phyloP scores from a whole-genome alignment of 1,140 invertebrate genomes.

The Grapholita molesta region DNA sequence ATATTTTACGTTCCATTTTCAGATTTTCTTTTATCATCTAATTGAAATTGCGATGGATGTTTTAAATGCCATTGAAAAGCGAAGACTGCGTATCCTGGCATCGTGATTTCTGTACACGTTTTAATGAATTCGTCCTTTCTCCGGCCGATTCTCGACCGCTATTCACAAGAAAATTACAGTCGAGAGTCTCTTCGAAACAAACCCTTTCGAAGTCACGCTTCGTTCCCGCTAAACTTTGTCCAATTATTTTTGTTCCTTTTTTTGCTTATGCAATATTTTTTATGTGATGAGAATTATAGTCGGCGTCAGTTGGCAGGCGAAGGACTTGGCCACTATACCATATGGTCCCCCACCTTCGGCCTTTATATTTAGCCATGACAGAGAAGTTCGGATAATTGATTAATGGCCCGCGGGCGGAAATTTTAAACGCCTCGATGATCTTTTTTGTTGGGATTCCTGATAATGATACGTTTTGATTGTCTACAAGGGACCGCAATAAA shows the following conservation, averaged over 20 bases:
- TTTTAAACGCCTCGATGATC: slow-evolving; percentile 60
- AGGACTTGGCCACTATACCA: slow-evolving; percentile 44
- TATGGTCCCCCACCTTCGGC: slow-evolving; percentile 51
- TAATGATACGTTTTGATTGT: slow-evolving; percentile 74
- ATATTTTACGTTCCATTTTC: background rate
- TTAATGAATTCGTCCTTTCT: slow-evolving; percentile 63
- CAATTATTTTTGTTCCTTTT: slow-evolving; percentile 64
- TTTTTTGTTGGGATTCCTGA: slow-evolving; percentile 63
- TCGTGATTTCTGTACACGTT: slow-evolving; percentile 64
- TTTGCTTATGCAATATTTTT: slow-evolving; percentile 42
- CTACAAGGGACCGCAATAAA: slow-evolving; percentile 38
- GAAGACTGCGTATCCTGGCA: slow-evolving; percentile 37
- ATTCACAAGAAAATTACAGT: slow-evolving; percentile 67
- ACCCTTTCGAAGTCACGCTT: slow-evolving; percentile 66
- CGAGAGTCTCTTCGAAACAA: slow-evolving; percentile 59
- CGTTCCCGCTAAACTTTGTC: slow-evolving; percentile 59
- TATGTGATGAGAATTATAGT: slow-evolving; percentile 52
- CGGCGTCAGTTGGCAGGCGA: slow-evolving; percentile 68
- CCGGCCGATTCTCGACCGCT: slow-evolving; percentile 45
- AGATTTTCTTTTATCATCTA: background rate
- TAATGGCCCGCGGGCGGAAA: slow-evolving; percentile 65
- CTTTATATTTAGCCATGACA: slow-evolving; percentile 63
- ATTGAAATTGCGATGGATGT: slow-evolving; percentile 25
- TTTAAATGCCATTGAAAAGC: slow-evolving; percentile 46
- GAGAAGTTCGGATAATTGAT: slow-evolving; percentile 69